phyloP scores from a whole-genome alignment of 2,888 invertebrate species.

The Zhuqinia jingwanae region DNA sequence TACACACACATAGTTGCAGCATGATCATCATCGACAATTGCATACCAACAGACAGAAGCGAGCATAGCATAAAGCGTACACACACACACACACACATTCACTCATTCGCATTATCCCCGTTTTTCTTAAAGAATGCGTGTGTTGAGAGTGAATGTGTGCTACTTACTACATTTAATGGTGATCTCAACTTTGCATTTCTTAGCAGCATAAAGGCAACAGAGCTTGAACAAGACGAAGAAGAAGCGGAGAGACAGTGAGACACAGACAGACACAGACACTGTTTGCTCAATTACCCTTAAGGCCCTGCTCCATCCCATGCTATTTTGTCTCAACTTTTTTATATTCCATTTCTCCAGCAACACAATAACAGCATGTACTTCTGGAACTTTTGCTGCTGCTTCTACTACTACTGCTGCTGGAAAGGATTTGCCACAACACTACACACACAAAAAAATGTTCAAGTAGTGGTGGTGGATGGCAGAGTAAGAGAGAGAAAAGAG shows the following conservation, averaged over 20 bases:
- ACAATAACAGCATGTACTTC: background rate
- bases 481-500: too few species aligned
- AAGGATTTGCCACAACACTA: conserved; percentile 34
- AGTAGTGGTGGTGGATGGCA: too few species aligned
- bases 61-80: background rate
- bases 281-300: conserved; percentile 51
- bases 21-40: background rate
- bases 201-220: too few species aligned
- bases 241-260: too few species aligned
- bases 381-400: too few species aligned
- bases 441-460: too few species aligned
- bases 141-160: too few species aligned
- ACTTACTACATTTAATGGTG: conserved; percentile 38
- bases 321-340: too few species aligned
- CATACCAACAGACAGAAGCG: background rate
- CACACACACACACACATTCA: background rate
- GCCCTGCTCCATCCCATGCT: conserved; percentile 21
- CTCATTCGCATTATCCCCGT: conserved; percentile 35
- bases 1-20: background rate
- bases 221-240: too few species aligned
- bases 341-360: conserved; percentile 41
- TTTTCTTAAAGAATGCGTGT: conserved; percentile 21
- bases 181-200: conserved; percentile 27
- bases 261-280: conserved; percentile 28
- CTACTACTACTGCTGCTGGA: too few species aligned